Conservation (phyloP, 2,797 vertebrate genomes). For the Labeo calbasu region DNA sequence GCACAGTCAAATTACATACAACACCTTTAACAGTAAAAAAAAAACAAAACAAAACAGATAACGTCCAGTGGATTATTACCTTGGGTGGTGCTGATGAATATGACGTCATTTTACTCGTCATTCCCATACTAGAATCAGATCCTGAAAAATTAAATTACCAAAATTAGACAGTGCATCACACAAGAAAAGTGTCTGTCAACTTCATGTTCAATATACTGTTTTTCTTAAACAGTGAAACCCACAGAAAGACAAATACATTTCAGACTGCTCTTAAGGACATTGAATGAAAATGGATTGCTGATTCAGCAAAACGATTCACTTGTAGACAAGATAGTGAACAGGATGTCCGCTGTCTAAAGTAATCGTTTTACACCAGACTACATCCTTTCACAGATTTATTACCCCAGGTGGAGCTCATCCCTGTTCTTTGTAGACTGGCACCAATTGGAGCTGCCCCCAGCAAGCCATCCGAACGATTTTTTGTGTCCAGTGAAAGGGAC, state of each 20-base stretch:
- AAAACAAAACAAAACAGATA: not conserved
- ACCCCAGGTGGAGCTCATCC: slow-evolving; percentile 77
- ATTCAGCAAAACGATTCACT: not conserved
- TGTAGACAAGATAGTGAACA: not conserved
- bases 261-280: not conserved
- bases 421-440: slow-evolving; percentile 55
- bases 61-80: slow-evolving; percentile 60
- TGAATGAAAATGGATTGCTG: not conserved
- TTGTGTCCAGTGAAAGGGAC: slow-evolving; percentile 64
- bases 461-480: slow-evolving; percentile 74
- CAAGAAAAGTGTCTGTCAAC: not conserved
- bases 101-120: slow-evolving; percentile 62
- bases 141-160: slow-evolving; percentile 48
- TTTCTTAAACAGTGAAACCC: not conserved
- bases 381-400: slow-evolving; percentile 24
- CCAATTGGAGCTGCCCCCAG: slow-evolving; percentile 73
- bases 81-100: slow-evolving; percentile 62
- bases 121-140: slow-evolving; percentile 56
- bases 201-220: not conserved
- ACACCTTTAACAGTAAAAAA: not conserved
- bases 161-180: not conserved
- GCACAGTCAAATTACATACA: not conserved
- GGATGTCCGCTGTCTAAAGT: not conserved
- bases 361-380: not conserved
- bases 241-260: not conserved